phyloP scores from a whole-genome alignment of 2,797 vertebrate genomes.

The Columba guinea region DNA sequence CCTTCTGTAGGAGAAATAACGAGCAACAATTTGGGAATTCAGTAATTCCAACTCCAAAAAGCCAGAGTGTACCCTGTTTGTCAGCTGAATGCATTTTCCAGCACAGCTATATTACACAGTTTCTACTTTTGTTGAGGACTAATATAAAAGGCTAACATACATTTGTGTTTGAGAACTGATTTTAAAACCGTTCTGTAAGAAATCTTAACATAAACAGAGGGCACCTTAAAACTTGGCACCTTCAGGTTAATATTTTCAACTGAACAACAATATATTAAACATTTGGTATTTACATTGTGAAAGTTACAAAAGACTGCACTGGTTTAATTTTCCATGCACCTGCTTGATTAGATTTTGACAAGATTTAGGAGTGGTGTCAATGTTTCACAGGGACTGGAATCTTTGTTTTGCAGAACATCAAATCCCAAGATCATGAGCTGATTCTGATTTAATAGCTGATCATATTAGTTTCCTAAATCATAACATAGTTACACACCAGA shows the following conservation, averaged over 20 bases:
- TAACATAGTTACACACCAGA: not conserved
- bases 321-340: not conserved
- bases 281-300: not conserved
- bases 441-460: not conserved
- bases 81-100: not conserved
- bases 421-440: not conserved
- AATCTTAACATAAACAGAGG: not conserved
- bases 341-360: not conserved
- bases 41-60: not conserved
- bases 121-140: not conserved
- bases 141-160: not conserved
- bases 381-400: not conserved
- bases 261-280: not conserved
- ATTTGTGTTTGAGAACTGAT: not conserved
- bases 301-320: not conserved
- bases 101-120: accelerated
- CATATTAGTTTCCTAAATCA: not conserved
- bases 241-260: not conserved
- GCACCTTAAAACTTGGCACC: not conserved
- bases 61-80: not conserved
- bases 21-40: not conserved
- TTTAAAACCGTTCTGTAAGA: not conserved
- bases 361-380: not conserved
- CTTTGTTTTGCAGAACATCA: not conserved
- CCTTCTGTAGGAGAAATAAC: not conserved